These are phyloP conservation scores for Zele albiditarsus DNA, from an alignment of 2,888 invertebrate species.

Conservation along the genomic window DNA sequence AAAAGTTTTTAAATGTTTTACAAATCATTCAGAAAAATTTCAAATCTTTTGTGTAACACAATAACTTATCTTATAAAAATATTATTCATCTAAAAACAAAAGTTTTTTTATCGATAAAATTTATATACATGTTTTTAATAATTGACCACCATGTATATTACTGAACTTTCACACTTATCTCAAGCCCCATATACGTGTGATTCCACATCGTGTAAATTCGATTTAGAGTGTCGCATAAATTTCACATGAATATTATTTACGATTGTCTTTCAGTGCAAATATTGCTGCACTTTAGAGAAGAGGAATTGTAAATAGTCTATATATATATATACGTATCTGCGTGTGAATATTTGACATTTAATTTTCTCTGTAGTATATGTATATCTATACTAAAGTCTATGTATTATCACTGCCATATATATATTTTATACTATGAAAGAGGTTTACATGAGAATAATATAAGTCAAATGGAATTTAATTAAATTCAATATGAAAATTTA, in stretches of 20 bases:
- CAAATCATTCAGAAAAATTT: too few species aligned
- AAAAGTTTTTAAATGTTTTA: too few species aligned
- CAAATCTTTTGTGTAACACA: too few species aligned
- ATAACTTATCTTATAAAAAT: too few species aligned
- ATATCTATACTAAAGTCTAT: constrained; percentile 2
- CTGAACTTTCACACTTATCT: constrained; percentile 49
- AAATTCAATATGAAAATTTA: constrained; percentile 11
- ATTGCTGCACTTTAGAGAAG: not conserved
- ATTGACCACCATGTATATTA: not conserved
- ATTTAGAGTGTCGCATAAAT: constrained; percentile 55
- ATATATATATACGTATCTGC: constrained; percentile 9
- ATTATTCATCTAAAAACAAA: not conserved
- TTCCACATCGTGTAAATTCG: constrained; percentile 46
- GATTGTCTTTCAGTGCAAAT: constrained; percentile 41
- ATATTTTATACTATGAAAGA: not conserved
- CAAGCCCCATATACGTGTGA: constrained; percentile 25
- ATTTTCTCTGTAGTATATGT: constrained; percentile 28
- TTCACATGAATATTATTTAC: constrained; percentile 50
- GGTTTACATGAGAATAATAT: not conserved
- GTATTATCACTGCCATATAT: not conserved
- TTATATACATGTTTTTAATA: not conserved
- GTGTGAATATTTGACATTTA: constrained; percentile 34
- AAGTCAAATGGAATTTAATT: constrained; percentile 28
- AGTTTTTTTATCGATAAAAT: not conserved
- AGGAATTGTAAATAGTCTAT: not conserved